These are phyloP conservation scores for Sylvietta virens DNA, from an alignment of 2,113 vertebrate genomes.

Conservation along the genomic window DNA sequence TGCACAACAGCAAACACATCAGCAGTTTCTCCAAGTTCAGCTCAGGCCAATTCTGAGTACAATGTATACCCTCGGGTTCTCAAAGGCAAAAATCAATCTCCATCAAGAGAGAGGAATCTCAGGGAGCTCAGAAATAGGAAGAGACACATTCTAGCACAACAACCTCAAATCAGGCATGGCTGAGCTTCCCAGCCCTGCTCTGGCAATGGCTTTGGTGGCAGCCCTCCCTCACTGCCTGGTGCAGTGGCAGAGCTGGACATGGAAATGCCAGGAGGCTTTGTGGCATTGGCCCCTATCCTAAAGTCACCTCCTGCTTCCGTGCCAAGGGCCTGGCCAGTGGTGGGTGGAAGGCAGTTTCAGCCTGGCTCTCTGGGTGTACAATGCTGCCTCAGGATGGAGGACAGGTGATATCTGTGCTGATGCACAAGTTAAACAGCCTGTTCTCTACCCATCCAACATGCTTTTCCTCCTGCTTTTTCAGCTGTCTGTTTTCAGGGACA, in stretches of 20 bases:
- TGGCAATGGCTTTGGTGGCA: neutral
- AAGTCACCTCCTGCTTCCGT: neutral
- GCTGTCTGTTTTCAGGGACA: neutral
- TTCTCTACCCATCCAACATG: neutral
- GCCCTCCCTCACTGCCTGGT: neutral
- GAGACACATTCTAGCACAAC: neutral
- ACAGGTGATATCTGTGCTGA: rapidly evolving
- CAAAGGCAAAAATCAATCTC: constrained; percentile 68
- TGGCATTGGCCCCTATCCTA: rapidly evolving
- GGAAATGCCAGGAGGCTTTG: neutral
- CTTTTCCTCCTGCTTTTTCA: neutral
- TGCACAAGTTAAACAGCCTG: neutral
- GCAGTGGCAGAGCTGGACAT: rapidly evolving
- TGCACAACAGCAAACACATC: constrained; percentile 33
- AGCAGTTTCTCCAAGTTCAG: constrained; percentile 70
- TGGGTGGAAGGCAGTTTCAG: neutral
- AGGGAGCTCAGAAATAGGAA: constrained; percentile 29
- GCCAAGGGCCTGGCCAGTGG: neutral
- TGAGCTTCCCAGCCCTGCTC: neutral
- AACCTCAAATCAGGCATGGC: neutral
- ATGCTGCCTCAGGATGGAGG: neutral
- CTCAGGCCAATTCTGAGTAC: constrained; percentile 59
- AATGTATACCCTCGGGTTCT: constrained; percentile 57
- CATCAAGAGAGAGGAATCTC: constrained; percentile 50
- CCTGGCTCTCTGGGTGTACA: rapidly evolving